Evolutionary conservation across 2,888 invertebrate genomes (phyloP).

Genomic region (Nymphalis c-album): DNA sequence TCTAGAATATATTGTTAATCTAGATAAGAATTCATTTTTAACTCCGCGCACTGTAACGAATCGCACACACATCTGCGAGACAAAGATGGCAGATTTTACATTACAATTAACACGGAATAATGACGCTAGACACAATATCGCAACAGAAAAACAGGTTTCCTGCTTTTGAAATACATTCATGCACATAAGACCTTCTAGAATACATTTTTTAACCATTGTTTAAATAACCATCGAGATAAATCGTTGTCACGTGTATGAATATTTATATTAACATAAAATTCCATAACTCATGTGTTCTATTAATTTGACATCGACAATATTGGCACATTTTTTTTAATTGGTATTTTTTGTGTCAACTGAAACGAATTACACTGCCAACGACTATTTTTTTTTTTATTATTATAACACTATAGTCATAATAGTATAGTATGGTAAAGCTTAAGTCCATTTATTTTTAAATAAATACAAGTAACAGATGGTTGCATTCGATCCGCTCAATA

Average conservation of each 20-base stretch:
- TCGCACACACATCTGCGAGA: constrained; percentile 72
- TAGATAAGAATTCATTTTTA: constrained; percentile 22
- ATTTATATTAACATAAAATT: background rate
- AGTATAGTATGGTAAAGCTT: background rate
- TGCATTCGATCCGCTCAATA: constrained; percentile 47
- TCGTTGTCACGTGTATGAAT: background rate
- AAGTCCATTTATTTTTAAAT: constrained; percentile 1
- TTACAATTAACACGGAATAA: constrained; percentile 70
- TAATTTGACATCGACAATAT: too few relatives aligned
- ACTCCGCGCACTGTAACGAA: constrained; percentile 45
- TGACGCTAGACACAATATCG: constrained; percentile 68
- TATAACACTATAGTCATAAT: background rate
- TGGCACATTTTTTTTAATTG: too few relatives aligned
- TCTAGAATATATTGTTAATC: background rate
- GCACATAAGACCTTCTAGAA: constrained; percentile 41
- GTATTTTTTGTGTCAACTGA: too few relatives aligned
- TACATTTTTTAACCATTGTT: constrained; percentile 34
- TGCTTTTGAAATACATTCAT: constrained; percentile 53
- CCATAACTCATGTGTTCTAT: background rate
- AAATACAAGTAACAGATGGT: constrained; percentile 53
- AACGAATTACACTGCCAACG: background rate
- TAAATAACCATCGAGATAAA: constrained; percentile 3
- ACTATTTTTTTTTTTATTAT: background rate
- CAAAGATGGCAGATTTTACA: constrained; percentile 74
- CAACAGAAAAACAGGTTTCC: constrained; percentile 73